Evolutionary conservation across 2,113 vertebrate species (phyloP), one percentile per base, ranked within the genome.

Genomic region (Toxostoma redivivum): DNA sequence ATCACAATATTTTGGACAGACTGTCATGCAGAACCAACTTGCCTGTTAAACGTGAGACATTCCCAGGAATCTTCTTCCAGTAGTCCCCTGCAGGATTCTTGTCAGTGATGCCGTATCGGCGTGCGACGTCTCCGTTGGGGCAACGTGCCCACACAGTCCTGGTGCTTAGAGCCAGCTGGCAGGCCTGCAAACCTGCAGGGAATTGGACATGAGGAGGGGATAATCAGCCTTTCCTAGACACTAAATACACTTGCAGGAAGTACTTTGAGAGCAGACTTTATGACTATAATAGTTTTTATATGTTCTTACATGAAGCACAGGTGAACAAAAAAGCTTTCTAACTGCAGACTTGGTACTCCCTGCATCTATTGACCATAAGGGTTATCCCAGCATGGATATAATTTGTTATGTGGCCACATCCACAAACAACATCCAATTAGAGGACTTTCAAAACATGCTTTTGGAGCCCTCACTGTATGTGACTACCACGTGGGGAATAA

Each of bases 21-120:
- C 51, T 33, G 35, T 16, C n/a, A 82, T 1, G 10, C 35, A 64
- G 27, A 24, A 47, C 35, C 70, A 54, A 95, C 98, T 98, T 95
- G 98, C 99, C 99, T 96, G 99, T 98, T 72, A 99, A 93, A 91
- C 98, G 99, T 7, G 96, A 95, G 71, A 98, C 97, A 4, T 88
- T 97, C 18, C 99, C 99, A 1, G 99, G 99, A 50, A 99, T 98
- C 91, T 99, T 99, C 97, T 99, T 99, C 99, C 99, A 99, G 97
- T 99, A 99, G 90, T 99, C 99, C 70, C 99, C 99, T 0, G 99
- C 99, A 4, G 99, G 98, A 88, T 99, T 99, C 82, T 98, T 98
- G 79, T 99, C 98, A 1, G 98, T 99, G 94, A 99, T 35, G 13
- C 99, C 99, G 0, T 99, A 99, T 2, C 99, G 98, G 13, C 99